Evolutionary conservation across 2,797 vertebrate genomes (phyloP).

Genomic region (Microctenopoma lineatum): DNA sequence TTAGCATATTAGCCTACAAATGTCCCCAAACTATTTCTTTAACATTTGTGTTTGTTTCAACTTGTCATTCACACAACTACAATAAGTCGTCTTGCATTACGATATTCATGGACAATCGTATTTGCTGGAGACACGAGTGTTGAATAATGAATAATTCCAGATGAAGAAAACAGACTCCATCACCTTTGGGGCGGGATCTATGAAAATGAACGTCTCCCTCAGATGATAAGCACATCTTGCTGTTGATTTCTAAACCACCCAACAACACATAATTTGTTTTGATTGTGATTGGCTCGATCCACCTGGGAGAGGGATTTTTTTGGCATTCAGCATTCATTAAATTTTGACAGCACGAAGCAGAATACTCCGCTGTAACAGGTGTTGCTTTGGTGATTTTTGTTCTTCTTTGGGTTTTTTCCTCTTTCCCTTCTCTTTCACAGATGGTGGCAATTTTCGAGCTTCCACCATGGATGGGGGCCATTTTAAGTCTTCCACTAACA

Average conservation of each 20-base stretch:
- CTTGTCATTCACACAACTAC: conserved; percentile 10
- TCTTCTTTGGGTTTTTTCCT: conserved; percentile 7
- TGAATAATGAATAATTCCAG: conserved; percentile 22
- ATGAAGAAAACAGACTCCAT: conserved; percentile 29
- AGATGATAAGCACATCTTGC: conserved; percentile 42
- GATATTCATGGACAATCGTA: conserved; percentile 22
- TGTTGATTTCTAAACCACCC: conserved; percentile 51
- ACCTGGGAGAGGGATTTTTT: conserved; percentile 41
- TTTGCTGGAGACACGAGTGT: conserved; percentile 13
- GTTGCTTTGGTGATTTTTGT: conserved; percentile 22
- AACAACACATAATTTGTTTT: conserved; percentile 55
- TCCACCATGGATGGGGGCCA: conserved; percentile 85
- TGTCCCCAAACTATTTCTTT: background rate
- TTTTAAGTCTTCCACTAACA: conserved; percentile 78
- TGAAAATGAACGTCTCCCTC: conserved; percentile 48
- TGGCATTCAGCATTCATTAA: conserved; percentile 28
- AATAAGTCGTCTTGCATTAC: background rate
- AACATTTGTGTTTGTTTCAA: conserved; percentile 7
- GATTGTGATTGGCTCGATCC: conserved; percentile 59
- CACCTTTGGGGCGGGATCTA: conserved; percentile 40
- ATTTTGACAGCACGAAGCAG: conserved; percentile 30
- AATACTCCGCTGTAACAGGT: conserved; percentile 30
- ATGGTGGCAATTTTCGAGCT: conserved; percentile 67
- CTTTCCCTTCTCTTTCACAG: conserved; percentile 41
- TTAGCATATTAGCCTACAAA: background rate